Base-by-base conservation (phyloP, 2,888 invertebrate species). In the Drosophila tanythrix region DNA sequence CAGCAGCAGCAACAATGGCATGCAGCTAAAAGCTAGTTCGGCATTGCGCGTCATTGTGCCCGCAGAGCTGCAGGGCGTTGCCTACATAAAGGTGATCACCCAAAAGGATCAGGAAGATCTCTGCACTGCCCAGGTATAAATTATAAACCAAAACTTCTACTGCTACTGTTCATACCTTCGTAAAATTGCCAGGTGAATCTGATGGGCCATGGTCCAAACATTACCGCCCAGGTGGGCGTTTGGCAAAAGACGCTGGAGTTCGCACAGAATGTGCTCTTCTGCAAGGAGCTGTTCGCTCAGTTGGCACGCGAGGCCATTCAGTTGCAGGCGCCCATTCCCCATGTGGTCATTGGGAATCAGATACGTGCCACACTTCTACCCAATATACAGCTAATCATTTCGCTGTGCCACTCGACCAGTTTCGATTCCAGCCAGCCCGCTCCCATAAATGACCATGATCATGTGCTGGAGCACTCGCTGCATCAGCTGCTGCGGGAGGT, bases 201-300 rank as follows among this genome's bases (percentile, higher is more conserved):
- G 0, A 95, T 97, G 18, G 96, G 96, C 1, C 95, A 96, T 81
- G 96, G 96, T 52, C 96, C 96, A 0, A 95, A 95, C 62, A 94
- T 95, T 70, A 94, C 96, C 1, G 96, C 96, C 70, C 92, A 95
- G 68, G 89, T 85, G 10, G 95, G 95, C 0, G 95, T 98, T 90
- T 99, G 99, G 99, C 98, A 99, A 88, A 97, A 98, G 91, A 98
- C 98, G 87, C 94, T 99, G n/a, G 99, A 99, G 92, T 97, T 98
- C 0, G 99, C 99, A 0, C 99, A 99, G 92, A 99, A 99, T 93
- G 98, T 99, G 33, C 94, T 99, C 27, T 99, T 99, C 93, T 99
- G 99, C 92, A 99, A 99, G 93, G 99, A 99, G 93, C 93, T 99
- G 38, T 99, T 99, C 92, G 97, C 98, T 77, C 97, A 99, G 88